phyloP scores from a whole-genome alignment of 2,888 invertebrate species.

The Agrilus mali region DNA sequence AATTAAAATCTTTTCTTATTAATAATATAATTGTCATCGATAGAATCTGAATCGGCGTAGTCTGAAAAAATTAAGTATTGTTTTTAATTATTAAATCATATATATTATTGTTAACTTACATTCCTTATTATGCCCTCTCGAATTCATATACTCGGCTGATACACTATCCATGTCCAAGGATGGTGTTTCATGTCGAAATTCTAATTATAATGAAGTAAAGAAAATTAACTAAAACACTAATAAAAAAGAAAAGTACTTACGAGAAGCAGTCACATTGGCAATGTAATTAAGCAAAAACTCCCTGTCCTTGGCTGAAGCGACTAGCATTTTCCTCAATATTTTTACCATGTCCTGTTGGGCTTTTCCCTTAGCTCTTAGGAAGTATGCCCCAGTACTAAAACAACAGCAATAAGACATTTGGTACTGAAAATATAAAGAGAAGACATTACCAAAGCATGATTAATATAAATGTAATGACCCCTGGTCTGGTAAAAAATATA shows the following conservation, averaged over 20 bases:
- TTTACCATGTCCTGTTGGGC: conserved; percentile 49
- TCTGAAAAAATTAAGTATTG: too few relatives aligned
- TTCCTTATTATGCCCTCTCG: too few relatives aligned
- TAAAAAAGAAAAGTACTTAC: conserved; percentile 26
- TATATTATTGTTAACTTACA: too few relatives aligned
- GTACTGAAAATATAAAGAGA: neutral
- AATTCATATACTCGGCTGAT: too few relatives aligned
- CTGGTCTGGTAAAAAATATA: conserved; percentile 43
- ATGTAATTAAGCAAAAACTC: conserved; percentile 54
- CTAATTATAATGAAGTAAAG: too few relatives aligned
- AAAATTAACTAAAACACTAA: too few relatives aligned
- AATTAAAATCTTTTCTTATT: too few relatives aligned
- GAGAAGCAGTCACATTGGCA: conserved; percentile 45
- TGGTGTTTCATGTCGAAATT: too few relatives aligned
- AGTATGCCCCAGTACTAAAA: conserved; percentile 49
- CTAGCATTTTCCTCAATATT: conserved; percentile 49
- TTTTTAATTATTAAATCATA: too few relatives aligned
- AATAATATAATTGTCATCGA: too few relatives aligned
- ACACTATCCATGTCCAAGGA: too few relatives aligned
- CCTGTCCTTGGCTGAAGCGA: conserved; percentile 55
- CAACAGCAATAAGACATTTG: neutral
- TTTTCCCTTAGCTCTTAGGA: conserved; percentile 44
- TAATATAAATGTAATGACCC: conserved; percentile 45
- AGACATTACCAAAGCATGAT: conserved; percentile 45
- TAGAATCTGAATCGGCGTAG: too few relatives aligned